Conservation (phyloP, 2,797 vertebrate genomes). For the Arctocebus calabarensis region DNA sequence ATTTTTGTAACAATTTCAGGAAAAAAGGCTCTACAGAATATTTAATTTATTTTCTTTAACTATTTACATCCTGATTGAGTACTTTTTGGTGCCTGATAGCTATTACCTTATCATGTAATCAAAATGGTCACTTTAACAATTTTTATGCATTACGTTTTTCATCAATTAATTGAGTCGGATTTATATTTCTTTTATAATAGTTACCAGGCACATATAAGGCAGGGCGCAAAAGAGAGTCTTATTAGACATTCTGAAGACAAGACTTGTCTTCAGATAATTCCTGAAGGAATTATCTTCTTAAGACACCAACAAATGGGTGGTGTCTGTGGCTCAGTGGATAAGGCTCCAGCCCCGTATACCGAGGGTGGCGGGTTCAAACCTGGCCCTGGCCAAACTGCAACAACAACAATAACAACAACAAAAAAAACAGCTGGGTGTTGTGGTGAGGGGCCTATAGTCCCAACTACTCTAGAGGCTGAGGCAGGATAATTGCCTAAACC, state of each 20-base stretch:
- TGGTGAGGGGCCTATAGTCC: too few species aligned
- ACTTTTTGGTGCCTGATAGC: neutral
- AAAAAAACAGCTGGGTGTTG: too few species aligned
- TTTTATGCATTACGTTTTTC: neutral
- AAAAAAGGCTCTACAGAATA: neutral
- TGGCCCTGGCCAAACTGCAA: too few species aligned
- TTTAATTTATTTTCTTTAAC: neutral
- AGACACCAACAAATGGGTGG: neutral
- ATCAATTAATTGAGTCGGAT: neutral
- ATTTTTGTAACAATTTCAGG: neutral
- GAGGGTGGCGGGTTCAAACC: too few species aligned
- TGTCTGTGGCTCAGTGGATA: too few species aligned
- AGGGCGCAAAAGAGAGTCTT: neutral
- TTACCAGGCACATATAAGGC: neutral
- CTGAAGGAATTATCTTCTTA: neutral
- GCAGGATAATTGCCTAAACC: too few species aligned
- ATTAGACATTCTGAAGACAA: neutral
- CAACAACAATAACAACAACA: too few species aligned
- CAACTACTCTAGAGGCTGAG: too few species aligned
- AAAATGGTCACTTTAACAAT: neutral
- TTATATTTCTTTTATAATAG: neutral
- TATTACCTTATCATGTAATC: neutral
- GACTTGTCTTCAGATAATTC: conserved; percentile 15
- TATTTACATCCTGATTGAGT: neutral
- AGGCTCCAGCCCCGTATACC: too few species aligned